Base-by-base conservation (phyloP, 1,140 invertebrate species). In the Ridgeia piscesae region DNA sequence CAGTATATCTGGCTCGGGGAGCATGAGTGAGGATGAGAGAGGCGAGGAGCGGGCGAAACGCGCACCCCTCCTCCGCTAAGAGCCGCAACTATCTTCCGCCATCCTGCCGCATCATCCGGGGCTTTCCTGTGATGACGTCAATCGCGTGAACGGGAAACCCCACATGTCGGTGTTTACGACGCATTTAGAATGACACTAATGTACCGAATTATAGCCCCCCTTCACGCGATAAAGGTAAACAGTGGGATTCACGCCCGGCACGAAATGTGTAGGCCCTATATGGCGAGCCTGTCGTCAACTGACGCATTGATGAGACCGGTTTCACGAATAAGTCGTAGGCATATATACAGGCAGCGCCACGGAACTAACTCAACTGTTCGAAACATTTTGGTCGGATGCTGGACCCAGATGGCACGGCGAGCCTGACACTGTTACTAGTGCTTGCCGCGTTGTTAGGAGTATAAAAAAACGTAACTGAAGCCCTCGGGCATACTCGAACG, bases 1-100 rank as follows among this genome's bases (percentile, higher is more conserved):
- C 58, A 77, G 27, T 77, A 77, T 27, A 31, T 77, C 58, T 77
- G 58, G 58, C 58, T 77, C 58, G 58, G 58, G 58, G 58, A 77
- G 58, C 58, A 77, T 77, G 58, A 77, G 58, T 77, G 58, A 77
- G 58, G 58, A 21, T 77, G 58, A 77, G 58, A 77, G 58, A 77
- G 58, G 58, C 58, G 58, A 77, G 58, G 58, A 77, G 58, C 58
- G 58, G 58, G 58, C 58, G 58, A 77, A 77, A 77, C 58, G 58
- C 58, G 58, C 58, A 77, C 58, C 17, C 27, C 58, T 77, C 58
- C 58, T 14, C 58, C 27, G 58, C 58, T 77, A 77, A 17, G 58
- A 77, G 58, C 58, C 58, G 58, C 58, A 77, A 21, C 58, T 77
- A 77, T 77, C 58, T 77, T 77, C 58, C 58, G 58, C 58, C 58